Evolutionary conservation across 2,888 invertebrate genomes (phyloP).

Genomic region (Cataglyphis altisquamis): DNA sequence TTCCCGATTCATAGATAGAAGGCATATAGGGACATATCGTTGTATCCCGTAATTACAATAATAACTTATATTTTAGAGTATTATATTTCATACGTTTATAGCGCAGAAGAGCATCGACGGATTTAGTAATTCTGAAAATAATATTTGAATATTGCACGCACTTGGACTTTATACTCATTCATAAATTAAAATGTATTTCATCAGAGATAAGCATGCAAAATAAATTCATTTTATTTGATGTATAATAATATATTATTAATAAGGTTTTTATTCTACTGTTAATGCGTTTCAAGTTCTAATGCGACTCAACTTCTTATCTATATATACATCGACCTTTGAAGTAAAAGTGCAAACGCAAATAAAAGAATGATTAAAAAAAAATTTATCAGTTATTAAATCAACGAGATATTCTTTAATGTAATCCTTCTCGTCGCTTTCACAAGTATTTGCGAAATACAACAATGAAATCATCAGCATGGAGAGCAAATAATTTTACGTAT

Average conservation of each 20-base stretch:
- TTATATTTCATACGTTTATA: conserved; percentile 15
- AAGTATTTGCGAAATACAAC: conserved; percentile 17
- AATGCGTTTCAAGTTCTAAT: no score
- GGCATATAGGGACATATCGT: background rate
- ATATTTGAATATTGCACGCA: background rate
- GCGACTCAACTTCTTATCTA: background rate
- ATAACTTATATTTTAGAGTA: conserved; percentile 33
- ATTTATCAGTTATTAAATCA: conserved; percentile 3
- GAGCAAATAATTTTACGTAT: conserved; percentile 55
- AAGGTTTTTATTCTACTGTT: background rate
- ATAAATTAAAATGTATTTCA: background rate
- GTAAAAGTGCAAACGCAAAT: background rate
- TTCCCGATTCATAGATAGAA: conserved; percentile 8
- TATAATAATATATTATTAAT: background rate
- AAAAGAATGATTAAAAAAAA: background rate
- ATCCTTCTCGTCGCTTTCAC: conserved; percentile 3
- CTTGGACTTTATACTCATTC: no score
- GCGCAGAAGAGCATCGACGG: background rate
- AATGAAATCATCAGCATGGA: conserved; percentile 24
- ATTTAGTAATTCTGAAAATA: conserved; percentile 15
- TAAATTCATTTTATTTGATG: background rate
- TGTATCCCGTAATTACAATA: conserved; percentile 45
- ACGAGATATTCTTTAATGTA: conserved; percentile 23
- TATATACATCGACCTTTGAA: background rate
- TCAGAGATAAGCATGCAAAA: background rate